Conservation (phyloP, 2,113 vertebrate species). For the Cygnus atratus region DNA sequence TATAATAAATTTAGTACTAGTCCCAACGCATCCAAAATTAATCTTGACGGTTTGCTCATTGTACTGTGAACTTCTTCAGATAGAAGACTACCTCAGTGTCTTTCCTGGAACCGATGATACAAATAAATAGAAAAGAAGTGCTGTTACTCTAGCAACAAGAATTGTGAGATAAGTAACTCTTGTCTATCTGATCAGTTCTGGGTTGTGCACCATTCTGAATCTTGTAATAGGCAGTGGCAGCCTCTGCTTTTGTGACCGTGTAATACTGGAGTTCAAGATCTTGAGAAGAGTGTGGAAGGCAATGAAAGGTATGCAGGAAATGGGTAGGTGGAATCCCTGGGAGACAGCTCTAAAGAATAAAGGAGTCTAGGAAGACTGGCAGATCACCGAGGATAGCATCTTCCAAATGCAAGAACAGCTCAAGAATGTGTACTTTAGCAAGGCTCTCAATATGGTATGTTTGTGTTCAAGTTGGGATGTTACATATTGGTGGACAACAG, state of each 20-base stretch:
- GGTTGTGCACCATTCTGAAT: not conserved
- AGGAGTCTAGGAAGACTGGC: not conserved
- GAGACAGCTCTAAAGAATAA: not conserved
- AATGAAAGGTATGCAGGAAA: not conserved
- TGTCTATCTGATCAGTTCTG: not conserved
- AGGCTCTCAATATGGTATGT: not conserved
- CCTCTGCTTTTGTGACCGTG: not conserved
- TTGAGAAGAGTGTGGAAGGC: not conserved
- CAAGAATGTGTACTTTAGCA: not conserved
- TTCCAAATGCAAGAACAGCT: not conserved
- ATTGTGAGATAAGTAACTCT: conserved; percentile 23
- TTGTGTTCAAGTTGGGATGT: not conserved
- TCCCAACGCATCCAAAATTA: not conserved
- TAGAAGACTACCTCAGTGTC: not conserved
- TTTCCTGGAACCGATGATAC: conserved; percentile 40
- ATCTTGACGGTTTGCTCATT: not conserved
- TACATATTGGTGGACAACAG: not conserved
- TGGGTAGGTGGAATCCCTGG: not conserved
- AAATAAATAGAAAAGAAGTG: conserved; percentile 35
- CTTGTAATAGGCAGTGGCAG: not conserved
- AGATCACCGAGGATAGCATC: not conserved
- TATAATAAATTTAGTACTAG: not conserved
- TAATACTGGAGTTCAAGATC: not conserved
- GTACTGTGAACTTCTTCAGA: conserved; percentile 22
- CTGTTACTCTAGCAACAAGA: conserved; percentile 52